A percentile compares a stretch with the other conserved stretches of the same genome.
These are phyloP conservation scores for Shargacucullia verbasci DNA, from an alignment of 2,888 invertebrate genomes.

Conservation along the genomic window DNA sequence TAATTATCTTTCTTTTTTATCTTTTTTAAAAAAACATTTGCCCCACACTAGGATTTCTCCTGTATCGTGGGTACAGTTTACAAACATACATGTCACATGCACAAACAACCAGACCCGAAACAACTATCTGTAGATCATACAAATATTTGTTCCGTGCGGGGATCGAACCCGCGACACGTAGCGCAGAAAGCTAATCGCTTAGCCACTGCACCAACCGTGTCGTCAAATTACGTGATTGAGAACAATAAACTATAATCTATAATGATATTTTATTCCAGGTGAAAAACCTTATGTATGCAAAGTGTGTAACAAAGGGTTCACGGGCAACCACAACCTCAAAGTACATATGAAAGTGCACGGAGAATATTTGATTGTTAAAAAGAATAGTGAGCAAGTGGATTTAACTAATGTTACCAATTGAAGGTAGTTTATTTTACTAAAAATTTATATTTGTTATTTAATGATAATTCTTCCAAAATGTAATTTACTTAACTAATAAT, in stretches of 20 bases:
- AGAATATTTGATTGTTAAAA: conserved; percentile 70
- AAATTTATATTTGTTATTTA: conserved; percentile 44
- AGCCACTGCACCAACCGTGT: too few species aligned
- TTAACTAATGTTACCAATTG: conserved; percentile 32
- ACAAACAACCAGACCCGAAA: too few species aligned
- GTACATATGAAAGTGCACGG: conserved; percentile 84
- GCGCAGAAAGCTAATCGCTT: too few species aligned
- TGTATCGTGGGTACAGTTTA: too few species aligned
- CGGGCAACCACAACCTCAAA: conserved; percentile 77
- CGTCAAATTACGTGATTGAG: too few species aligned
- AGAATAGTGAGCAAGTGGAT: conserved; percentile 48
- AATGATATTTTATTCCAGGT: conserved; percentile 62
- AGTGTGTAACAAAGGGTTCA: conserved; percentile 79
- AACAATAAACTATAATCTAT: background rate
- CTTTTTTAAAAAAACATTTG: too few species aligned
- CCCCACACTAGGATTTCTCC: too few species aligned
- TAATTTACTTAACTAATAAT: conserved; percentile 31
- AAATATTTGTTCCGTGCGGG: too few species aligned
- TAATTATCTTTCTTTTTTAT: too few species aligned
- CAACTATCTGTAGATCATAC: too few species aligned
- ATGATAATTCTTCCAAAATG: conserved; percentile 28
- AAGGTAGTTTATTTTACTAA: conserved; percentile 22
- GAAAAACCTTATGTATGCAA: conserved; percentile 81
- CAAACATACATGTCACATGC: too few species aligned
- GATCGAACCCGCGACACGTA: too few species aligned